Base-by-base conservation (phyloP, 2,797 vertebrate genomes). In the Rhinatrema bivittatum region DNA sequence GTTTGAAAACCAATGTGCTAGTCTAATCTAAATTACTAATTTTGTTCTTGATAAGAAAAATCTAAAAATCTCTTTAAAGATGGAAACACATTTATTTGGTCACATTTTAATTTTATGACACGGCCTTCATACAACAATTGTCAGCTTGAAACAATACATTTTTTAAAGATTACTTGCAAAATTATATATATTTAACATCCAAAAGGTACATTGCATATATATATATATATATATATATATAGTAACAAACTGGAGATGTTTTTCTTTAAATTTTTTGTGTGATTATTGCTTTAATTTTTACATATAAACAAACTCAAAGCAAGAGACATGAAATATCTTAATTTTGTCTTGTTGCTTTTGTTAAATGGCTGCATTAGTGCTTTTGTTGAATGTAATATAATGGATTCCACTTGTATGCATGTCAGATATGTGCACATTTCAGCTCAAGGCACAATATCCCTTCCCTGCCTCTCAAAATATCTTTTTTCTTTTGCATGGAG, bases 141-240 rank as follows among this genome's bases (percentile, higher is more conserved):
- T 55, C 53, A 59, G 53, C 26, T 54, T 87, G 87, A 84, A 78
- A 84, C 61, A 71, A 86, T 85, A 89, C 80, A 86, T 68, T 81
- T 65, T n/a, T 78, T 53, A 63, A 70, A 51, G 86, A 78, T 89
- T 93, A 93, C 80, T 86, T 91, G 86, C 75, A 90, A 94, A 89
- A 91, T 89, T 90, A 91, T 88, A 93, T 89, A 91, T 88, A 87
- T 86, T 88, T 86, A 68, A 87, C 85, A 87, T 90, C 88, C 87
- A 87, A 89, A 74, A 77, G 91, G 90, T 93, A 93, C 82, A 90
- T 90, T 91, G 91, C 81, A 91, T 96, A 97, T 75, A 91, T 68
- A 86, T 42, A 89, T n/a, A n/a, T n/a, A n/a, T n/a, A n/a, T n/a
- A n/a, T n/a, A n/a, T n/a, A n/a, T n/a, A n/a, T n/a, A n/a, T n/a